Percentiles rank a stretch among this genome's conserved stretches.
phyloP scores from a whole-genome alignment of 2,113 vertebrate genomes.

The Dasyurus viverrinus region DNA sequence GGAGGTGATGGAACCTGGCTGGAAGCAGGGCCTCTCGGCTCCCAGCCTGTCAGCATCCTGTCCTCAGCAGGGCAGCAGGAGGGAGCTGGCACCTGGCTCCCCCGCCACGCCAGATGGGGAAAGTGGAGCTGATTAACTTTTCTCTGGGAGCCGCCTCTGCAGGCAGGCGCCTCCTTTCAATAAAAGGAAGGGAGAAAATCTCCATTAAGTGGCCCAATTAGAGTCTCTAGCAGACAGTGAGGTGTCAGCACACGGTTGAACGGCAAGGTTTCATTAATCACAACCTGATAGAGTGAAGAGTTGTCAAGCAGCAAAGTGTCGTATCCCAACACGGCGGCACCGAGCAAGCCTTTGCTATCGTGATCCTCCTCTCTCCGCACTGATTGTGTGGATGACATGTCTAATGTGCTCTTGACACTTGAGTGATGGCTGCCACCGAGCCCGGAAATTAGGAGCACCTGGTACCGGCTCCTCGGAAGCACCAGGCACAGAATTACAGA shows the following conservation, averaged over 20 bases:
- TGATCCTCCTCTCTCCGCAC: slow-evolving; percentile 65
- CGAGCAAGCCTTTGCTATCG: slow-evolving; percentile 67
- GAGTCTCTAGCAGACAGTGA: slow-evolving; percentile 56
- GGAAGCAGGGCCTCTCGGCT: neutral
- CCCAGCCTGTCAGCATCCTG: neutral
- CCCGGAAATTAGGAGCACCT: slow-evolving; percentile 82
- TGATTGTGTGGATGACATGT: slow-evolving; percentile 83
- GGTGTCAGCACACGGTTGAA: slow-evolving; percentile 1
- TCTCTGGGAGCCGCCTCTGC: slow-evolving; percentile 1
- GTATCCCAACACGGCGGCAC: slow-evolving; percentile 59
- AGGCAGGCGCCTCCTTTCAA: slow-evolving; percentile 34
- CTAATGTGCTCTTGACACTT: slow-evolving; percentile 81
- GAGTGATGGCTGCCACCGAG: slow-evolving; percentile 81
- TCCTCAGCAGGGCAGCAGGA: neutral
- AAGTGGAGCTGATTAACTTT: slow-evolving; percentile 26
- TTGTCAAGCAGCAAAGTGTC: slow-evolving; percentile 64
- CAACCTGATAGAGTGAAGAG: slow-evolving; percentile 66
- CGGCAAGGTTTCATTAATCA: slow-evolving; percentile 61
- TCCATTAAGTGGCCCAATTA: slow-evolving; percentile 57
- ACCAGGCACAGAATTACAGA: slow-evolving; percentile 41
- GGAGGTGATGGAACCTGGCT: neutral
- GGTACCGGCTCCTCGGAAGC: slow-evolving; percentile 74
- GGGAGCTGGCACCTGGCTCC: slow-evolving; percentile 28
- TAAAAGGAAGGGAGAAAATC: slow-evolving; percentile 50
- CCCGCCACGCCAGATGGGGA: neutral